These are phyloP conservation scores for Heliconius ethilla DNA, from an alignment of 2,888 invertebrate genomes.

Conservation along the genomic window DNA sequence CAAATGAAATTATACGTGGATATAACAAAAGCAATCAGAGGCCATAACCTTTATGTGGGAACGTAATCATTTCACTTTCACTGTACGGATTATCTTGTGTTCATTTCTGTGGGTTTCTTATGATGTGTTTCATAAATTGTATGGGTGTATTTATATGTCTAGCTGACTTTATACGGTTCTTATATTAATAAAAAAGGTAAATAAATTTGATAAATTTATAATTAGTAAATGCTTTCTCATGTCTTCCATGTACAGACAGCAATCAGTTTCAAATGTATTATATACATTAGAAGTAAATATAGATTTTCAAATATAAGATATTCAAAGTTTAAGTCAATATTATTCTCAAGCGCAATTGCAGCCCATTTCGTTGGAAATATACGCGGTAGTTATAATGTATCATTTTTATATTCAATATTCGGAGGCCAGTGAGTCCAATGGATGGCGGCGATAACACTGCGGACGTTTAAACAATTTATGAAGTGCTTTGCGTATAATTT, in stretches of 20 bases:
- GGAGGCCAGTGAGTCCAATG: conserved; percentile 49
- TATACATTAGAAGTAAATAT: not conserved
- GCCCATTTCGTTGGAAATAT: conserved; percentile 42
- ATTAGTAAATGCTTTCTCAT: too few species aligned
- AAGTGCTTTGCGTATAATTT: conserved; percentile 45
- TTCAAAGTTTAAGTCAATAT: conserved; percentile 17
- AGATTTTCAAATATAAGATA: not conserved
- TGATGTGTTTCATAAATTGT: not conserved
- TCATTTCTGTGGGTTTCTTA: not conserved
- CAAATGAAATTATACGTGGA: conserved; percentile 35
- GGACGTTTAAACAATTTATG: conserved; percentile 47
- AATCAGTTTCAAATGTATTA: not conserved
- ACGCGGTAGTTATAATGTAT: conserved; percentile 54
- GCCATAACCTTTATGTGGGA: conserved; percentile 28
- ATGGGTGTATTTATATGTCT: too few species aligned
- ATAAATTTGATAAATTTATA: too few species aligned
- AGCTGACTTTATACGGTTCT: too few species aligned
- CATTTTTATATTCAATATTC: conserved; percentile 66
- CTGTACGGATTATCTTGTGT: conserved; percentile 13
- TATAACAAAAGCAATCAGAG: conserved; percentile 35
- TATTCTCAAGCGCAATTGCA: conserved; percentile 34
- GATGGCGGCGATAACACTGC: conserved; percentile 52
- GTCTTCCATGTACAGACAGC: too few species aligned
- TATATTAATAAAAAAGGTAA: too few species aligned
- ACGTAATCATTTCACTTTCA: conserved; percentile 13